Evolutionary conservation across 2,888 invertebrate genomes (phyloP).

Genomic region (Adineta ricciae): DNA sequence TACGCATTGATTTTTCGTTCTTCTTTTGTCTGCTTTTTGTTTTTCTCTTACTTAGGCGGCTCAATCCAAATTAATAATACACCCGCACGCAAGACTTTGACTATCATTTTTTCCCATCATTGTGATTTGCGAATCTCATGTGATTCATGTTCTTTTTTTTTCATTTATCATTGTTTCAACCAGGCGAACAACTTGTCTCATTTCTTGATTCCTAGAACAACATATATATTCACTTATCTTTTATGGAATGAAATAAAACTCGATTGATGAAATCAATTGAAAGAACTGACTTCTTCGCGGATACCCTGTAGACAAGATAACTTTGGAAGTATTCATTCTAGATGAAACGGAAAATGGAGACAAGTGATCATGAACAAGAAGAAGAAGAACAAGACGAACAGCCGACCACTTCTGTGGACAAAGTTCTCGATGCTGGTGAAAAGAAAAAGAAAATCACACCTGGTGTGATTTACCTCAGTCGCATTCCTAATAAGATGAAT

Average conservation of each 20-base stretch:
- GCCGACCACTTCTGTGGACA: background rate
- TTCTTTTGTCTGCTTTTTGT: background rate
- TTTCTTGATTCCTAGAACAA: background rate
- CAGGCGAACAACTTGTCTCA: background rate
- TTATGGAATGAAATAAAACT: background rate
- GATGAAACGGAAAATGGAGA: background rate
- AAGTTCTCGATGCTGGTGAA: background rate
- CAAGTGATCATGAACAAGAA: background rate
- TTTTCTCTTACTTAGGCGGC: background rate
- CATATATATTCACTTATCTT: background rate
- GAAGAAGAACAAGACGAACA: background rate
- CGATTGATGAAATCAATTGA: too few relatives aligned
- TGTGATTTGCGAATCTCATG: background rate
- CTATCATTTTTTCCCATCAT: background rate
- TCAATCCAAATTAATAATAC: background rate
- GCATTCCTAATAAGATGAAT: conserved; percentile 32
- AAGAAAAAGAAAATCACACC: conserved; percentile 21
- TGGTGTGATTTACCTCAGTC: conserved; percentile 32
- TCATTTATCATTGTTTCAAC: background rate
- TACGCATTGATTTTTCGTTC: background rate
- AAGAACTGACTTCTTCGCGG: too few relatives aligned
- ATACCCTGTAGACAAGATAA: too few relatives aligned
- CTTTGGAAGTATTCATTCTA: background rate
- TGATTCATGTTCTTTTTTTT: background rate
- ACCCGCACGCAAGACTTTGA: background rate